Base-by-base conservation (phyloP, 2,888 invertebrate genomes). In the Agrochola litura region DNA sequence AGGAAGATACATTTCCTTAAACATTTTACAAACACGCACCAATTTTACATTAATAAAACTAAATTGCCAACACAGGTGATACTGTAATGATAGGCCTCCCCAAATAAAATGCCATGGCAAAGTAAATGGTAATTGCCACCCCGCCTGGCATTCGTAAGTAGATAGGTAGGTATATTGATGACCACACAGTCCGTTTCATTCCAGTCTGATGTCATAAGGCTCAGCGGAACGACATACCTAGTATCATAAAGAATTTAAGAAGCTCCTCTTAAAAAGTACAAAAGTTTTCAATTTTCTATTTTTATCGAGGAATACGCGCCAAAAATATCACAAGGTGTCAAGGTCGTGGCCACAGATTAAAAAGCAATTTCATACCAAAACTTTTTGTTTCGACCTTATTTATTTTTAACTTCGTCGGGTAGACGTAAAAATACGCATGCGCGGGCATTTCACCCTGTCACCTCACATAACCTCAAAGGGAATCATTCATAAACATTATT, bases 381-480 rank as follows among this genome's bases (percentile, higher is more conserved):
- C 68, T 63, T 72, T 65, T 75, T 75, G 46, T 70, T 67, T 69
- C 74, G 12, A 70, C 79, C 69, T 79, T 73, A 76, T 76, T 77
- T 77, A 76, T 82, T 82, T 80, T 65, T 73, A 80, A 76, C 46
- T 49, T 16, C 66, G 58, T 22, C 52, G 63, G 64, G 41, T 63
- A 73, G 66, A 66, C 43, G 22, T 25, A 10, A 60, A 60, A 54
- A n/a, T 73, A 79, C 92, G 92, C 93, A 92, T 92, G 92, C 93
- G 93, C 90, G 77, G 9, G 43, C 52, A 46, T 76, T 76, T 76
- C 75, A 77, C 79, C 81, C 82, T 86, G 88, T 88, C 82, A 85
- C 86, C 82, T 73, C 75, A 77, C 86, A 89, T 91, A 92, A 93
- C 92, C 92, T 92, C 70, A 83, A 87, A 88, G 72, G 78, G 84